These are phyloP conservation scores for Macrochelys suwanniensis DNA, from an alignment of 2,797 vertebrate genomes.

Conservation along the genomic window DNA sequence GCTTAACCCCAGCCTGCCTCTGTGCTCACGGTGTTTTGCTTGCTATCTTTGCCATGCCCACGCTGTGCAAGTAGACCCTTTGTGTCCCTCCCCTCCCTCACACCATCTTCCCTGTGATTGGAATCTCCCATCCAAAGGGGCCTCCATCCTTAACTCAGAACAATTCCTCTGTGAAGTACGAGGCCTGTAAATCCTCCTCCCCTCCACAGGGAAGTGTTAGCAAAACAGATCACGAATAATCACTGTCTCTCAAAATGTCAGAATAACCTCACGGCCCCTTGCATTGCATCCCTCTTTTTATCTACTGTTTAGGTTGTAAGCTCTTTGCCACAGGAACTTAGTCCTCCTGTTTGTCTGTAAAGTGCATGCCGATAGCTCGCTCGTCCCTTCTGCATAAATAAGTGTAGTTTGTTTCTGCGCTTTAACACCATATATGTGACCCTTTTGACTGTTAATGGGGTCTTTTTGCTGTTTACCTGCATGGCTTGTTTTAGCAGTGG, in stretches of 20 bases:
- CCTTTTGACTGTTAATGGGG: not conserved
- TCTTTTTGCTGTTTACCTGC: constrained; percentile 41
- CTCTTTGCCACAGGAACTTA: not conserved
- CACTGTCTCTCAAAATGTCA: not conserved
- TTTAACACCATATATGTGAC: not conserved
- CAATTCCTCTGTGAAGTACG: not conserved
- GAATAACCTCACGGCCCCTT: not conserved
- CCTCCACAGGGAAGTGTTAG: not conserved
- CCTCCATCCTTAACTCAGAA: not conserved
- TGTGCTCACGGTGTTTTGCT: not conserved
- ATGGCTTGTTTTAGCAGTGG: not conserved
- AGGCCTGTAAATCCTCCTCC: not conserved
- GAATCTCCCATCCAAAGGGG: not conserved
- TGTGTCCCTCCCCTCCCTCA: not conserved
- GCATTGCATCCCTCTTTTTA: not conserved
- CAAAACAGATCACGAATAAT: not conserved
- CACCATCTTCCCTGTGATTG: not conserved
- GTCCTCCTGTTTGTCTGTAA: not conserved
- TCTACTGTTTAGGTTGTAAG: not conserved
- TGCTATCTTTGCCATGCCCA: not conserved
- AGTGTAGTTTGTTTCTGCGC: not conserved
- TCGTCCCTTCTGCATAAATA: not conserved
- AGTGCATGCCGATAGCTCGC: not conserved
- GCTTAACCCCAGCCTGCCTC: not conserved
- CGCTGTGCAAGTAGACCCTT: not conserved